Evolutionary conservation across 1,140 invertebrate species (phyloP).

Genomic region (Trinorchestia longiramus): DNA sequence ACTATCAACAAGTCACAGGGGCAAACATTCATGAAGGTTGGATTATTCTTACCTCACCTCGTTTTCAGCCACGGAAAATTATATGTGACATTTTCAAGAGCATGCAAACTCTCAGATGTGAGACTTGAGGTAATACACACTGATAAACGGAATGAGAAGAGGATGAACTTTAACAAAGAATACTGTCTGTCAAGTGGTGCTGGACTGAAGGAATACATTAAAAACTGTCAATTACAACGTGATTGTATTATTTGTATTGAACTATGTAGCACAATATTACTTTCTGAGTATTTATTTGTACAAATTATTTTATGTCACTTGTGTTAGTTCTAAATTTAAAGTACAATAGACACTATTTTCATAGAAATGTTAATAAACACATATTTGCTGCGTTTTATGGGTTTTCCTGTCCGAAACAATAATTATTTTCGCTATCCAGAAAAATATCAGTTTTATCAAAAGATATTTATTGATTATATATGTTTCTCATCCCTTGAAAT

Average conservation of each 20-base stretch:
- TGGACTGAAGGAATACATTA: neutral
- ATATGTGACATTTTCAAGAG: too few species aligned
- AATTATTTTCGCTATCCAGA: too few species aligned
- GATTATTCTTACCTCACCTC: too few species aligned
- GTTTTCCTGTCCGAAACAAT: too few species aligned
- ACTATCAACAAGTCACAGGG: too few species aligned
- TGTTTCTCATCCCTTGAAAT: too few species aligned
- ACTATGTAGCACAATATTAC: neutral
- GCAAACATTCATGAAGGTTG: too few species aligned
- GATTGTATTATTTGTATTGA: neutral
- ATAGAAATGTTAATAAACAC: neutral
- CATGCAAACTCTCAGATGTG: too few species aligned
- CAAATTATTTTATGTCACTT: neutral
- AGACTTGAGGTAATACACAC: too few species aligned
- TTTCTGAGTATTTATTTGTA: neutral
- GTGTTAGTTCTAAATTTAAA: neutral
- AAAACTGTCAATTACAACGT: neutral
- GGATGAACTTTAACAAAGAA: constrained; percentile 11
- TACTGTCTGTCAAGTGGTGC: neutral
- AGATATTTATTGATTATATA: too few species aligned
- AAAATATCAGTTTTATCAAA: too few species aligned
- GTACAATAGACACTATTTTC: neutral
- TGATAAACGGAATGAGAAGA: constrained; percentile 14
- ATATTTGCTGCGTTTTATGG: constrained; percentile 9
- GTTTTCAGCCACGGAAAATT: too few species aligned